Conservation (phyloP, 2,888 invertebrate species). For the Resseliella maxima region DNA sequence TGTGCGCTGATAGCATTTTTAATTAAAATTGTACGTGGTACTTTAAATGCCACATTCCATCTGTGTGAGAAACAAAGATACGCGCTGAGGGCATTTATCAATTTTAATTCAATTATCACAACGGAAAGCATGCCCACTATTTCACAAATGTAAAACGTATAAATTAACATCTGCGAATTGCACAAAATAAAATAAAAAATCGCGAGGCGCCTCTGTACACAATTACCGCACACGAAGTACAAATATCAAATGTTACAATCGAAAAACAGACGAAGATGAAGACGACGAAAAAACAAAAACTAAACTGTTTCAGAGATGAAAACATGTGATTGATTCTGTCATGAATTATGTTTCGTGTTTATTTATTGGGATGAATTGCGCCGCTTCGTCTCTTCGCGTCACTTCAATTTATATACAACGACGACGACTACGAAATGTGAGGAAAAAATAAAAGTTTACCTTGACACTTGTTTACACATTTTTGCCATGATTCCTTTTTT, state of each 20-base stretch:
- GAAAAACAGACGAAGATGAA: too few species aligned
- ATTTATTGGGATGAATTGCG: background rate
- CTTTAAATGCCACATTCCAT: too few species aligned
- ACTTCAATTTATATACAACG: too few species aligned
- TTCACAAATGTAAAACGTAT: background rate
- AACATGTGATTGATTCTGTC: constrained; percentile 1
- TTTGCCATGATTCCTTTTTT: too few species aligned
- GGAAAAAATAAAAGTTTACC: background rate
- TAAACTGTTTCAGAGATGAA: background rate
- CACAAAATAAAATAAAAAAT: background rate
- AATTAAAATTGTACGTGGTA: too few species aligned
- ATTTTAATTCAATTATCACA: constrained; percentile 25
- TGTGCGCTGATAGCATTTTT: too few species aligned
- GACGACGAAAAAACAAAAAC: background rate
- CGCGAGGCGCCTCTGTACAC: background rate
- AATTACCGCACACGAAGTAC: background rate
- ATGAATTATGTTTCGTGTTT: background rate
- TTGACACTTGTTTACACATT: background rate
- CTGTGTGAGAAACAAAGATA: background rate
- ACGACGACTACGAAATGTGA: background rate
- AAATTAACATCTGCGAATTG: background rate
- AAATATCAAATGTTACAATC: background rate
- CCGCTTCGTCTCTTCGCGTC: too few species aligned
- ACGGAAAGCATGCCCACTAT: background rate
- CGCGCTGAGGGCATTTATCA: background rate